Evolutionary conservation across 2,888 invertebrate genomes (phyloP).

Genomic region (Octonoba sinensis): DNA sequence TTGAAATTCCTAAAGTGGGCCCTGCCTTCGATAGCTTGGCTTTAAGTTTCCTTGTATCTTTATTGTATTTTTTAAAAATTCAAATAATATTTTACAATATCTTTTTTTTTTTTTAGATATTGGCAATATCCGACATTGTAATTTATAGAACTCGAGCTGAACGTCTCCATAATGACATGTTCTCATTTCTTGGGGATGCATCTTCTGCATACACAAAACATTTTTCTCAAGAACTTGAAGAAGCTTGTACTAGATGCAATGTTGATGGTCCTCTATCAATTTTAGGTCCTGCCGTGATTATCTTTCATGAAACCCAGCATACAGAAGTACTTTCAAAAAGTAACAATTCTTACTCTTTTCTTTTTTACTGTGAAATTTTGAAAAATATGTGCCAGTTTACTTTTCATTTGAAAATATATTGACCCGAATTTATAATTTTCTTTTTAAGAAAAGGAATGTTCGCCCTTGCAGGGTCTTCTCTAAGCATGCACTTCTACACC

Average conservation of each 20-base stretch:
- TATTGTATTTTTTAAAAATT: no score
- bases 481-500: no score
- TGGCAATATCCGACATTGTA: constrained; percentile 86
- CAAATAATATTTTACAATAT: no score
- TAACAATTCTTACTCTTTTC: constrained; percentile 71
- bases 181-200: constrained; percentile 82
- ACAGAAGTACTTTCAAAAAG: constrained; percentile 74
- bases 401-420: neutral
- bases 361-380: neutral
- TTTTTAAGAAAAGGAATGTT: neutral
- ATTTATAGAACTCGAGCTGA: constrained; percentile 83
- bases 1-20: no score
- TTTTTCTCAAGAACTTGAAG: constrained; percentile 75
- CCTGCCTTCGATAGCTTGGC: no score
- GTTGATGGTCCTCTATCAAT: constrained; percentile 74
- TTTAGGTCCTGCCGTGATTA: constrained; percentile 81
- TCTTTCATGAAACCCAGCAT: constrained; percentile 84
- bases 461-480: no score
- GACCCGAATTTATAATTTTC: neutral
- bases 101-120: constrained; percentile 73
- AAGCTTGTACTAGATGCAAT: constrained; percentile 72
- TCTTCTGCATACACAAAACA: constrained; percentile 82
- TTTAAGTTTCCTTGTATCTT: no score
- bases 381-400: neutral
- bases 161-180: constrained; percentile 82